Percentiles rank a stretch among this genome's conserved stretches.
Conservation (phyloP, 2,888 invertebrate species). For the Exephanes ischioxanthus region DNA sequence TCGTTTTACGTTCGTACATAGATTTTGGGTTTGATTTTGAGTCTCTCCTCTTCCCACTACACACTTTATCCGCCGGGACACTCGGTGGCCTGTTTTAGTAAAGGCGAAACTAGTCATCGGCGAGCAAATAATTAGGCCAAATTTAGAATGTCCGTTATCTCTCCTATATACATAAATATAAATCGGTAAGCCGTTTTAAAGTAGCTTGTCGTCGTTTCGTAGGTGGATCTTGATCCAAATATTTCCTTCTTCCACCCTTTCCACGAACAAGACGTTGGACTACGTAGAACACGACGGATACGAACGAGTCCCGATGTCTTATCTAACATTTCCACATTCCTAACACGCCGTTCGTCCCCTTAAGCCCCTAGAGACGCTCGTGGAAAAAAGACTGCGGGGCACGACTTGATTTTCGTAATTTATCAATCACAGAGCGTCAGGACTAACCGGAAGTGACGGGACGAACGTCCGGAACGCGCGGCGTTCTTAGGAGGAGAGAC, state of each 20-base stretch:
- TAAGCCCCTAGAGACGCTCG: conserved; percentile 47
- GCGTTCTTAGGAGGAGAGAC: conserved; percentile 7
- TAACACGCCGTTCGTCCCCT: conserved; percentile 64
- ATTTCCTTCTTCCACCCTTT: conserved; percentile 47
- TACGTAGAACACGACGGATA: conserved; percentile 35
- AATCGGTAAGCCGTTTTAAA: conserved; percentile 32
- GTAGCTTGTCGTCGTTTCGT: conserved; percentile 26
- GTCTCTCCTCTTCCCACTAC: conserved; percentile 10
- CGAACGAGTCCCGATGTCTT: conserved; percentile 35
- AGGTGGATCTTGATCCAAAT: conserved; percentile 39
- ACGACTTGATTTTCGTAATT: conserved; percentile 26
- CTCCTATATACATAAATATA: background rate
- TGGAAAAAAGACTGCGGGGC: conserved; percentile 44
- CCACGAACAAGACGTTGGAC: conserved; percentile 57
- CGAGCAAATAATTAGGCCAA: background rate
- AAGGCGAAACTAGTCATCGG: background rate
- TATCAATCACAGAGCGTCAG: conserved; percentile 15
- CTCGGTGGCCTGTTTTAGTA: background rate
- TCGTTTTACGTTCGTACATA: conserved; percentile 3
- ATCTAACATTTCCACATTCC: conserved; percentile 48
- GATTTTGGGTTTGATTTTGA: conserved; percentile 6
- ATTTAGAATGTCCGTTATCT: conserved; percentile 18
- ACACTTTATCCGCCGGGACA: background rate
- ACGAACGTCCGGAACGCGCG: conserved; percentile 13
- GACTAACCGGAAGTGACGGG: conserved; percentile 22